Evolutionary conservation across 2,797 vertebrate species (phyloP), one percentile per base, ranked within the genome.

Genomic region (Sylvia borin): DNA sequence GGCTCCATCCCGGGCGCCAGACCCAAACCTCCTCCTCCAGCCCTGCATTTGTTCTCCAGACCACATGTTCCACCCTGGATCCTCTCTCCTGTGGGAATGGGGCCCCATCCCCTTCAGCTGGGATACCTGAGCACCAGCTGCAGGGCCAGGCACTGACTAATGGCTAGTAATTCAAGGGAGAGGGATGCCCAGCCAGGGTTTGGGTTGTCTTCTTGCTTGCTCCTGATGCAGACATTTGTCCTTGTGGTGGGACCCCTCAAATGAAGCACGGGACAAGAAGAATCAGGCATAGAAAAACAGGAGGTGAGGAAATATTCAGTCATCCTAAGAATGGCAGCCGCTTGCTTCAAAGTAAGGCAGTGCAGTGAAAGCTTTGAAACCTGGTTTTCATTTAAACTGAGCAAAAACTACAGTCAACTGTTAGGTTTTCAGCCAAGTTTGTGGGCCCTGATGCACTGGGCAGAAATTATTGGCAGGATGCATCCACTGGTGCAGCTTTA

Each of bases 1-100:
- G 0, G 50, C 68, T 90, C 68, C 36, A 18, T 55, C 45, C 60
- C 0, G 0, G 24, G 57, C 0, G 0, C 42, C 3, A 2, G 79
- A 48, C 36, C 17, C 57, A 92, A 74, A 61, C 29, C 57, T 80
- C 62, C 29, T 55, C 70, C 79, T 54, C 12, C 61, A 40, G 12
- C 40, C 34, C 13, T 85, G 20, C 24, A 8, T 61, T 87, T 76
- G 34, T 65, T 81, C 58, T 92, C 74, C 88, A 0, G 0, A 36
- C 7, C 4, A 0, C 24, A 26, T 5, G 9, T 65, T 75, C 87
- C 70, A 80, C 17, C 71, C 70, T 8, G 3, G 18, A 67, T 36
- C 51, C 13, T 40, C 26, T 42, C 45, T 90, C 16, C 50, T 10
- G 53, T 0, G 5, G 34, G 50, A 71, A 29, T 5, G 2, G 34